phyloP scores from a whole-genome alignment of 2,113 vertebrate genomes.

The Zosterops japonicus region DNA sequence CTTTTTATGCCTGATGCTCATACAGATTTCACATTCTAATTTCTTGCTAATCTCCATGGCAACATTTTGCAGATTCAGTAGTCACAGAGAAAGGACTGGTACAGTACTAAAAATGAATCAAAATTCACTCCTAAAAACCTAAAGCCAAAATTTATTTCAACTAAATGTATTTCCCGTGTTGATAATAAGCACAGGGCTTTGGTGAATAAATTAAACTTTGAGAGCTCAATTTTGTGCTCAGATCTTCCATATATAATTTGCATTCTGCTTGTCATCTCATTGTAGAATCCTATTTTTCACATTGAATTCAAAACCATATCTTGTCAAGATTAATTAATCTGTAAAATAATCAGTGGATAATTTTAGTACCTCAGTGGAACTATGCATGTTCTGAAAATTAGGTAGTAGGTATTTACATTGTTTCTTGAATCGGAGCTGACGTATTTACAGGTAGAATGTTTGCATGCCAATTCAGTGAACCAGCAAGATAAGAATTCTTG shows the following conservation, averaged over 20 bases:
- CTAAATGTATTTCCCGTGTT: neutral
- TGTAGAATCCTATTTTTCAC: neutral
- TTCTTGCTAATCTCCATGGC: neutral
- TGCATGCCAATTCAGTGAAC: neutral
- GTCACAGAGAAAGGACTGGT: neutral
- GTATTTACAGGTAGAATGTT: neutral
- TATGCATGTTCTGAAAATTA: neutral
- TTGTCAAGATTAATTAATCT: neutral
- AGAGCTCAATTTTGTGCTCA: neutral
- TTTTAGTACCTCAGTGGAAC: neutral
- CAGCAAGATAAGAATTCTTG: neutral
- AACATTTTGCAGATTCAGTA: neutral
- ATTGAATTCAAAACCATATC: neutral
- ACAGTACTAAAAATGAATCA: neutral
- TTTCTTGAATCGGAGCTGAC: neutral
- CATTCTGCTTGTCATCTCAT: neutral
- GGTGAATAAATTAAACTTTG: neutral
- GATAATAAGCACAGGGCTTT: neutral
- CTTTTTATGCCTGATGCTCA: neutral
- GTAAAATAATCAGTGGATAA: neutral
- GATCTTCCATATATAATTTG: neutral
- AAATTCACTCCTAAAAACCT: neutral
- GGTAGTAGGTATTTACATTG: neutral
- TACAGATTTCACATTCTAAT: neutral
- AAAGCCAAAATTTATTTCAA: neutral